Evolutionary conservation across 2,113 vertebrate species (phyloP).

Genomic region (Recurvirostra avosetta): DNA sequence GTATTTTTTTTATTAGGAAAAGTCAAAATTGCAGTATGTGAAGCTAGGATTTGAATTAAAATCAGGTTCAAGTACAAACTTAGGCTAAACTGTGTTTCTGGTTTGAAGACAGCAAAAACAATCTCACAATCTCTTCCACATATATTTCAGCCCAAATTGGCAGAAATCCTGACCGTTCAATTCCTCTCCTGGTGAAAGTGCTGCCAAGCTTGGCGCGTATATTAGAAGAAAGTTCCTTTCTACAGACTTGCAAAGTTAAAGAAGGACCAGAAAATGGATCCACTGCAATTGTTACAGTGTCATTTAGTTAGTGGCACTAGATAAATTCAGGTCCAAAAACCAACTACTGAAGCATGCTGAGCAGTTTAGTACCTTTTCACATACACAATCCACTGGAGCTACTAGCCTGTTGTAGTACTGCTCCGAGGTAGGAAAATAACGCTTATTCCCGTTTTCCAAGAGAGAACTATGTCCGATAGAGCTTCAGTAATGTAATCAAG

Average conservation of each 20-base stretch:
- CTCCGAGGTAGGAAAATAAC: neutral
- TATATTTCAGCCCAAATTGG: neutral
- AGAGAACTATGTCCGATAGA: neutral
- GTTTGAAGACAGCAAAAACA: neutral
- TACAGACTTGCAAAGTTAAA: neutral
- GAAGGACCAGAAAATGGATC: neutral
- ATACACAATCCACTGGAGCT: neutral
- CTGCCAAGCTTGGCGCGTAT: neutral
- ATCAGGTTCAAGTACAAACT: neutral
- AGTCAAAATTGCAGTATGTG: neutral
- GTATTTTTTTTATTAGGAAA: neutral
- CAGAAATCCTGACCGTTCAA: neutral
- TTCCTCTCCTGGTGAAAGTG: neutral
- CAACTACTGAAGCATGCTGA: neutral
- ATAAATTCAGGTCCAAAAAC: neutral
- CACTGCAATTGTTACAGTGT: neutral
- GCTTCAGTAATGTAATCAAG: neutral
- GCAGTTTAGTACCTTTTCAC: neutral
- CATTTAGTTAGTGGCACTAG: neutral
- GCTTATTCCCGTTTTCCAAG: neutral
- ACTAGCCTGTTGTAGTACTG: neutral
- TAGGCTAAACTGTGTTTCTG: neutral
- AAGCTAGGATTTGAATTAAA: neutral
- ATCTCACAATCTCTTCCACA: neutral
- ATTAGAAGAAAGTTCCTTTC: neutral